Evolutionary conservation across 2,888 invertebrate genomes (phyloP), one percentile per base, ranked within the genome.

Genomic region (Melangyna quadrimaculata): DNA sequence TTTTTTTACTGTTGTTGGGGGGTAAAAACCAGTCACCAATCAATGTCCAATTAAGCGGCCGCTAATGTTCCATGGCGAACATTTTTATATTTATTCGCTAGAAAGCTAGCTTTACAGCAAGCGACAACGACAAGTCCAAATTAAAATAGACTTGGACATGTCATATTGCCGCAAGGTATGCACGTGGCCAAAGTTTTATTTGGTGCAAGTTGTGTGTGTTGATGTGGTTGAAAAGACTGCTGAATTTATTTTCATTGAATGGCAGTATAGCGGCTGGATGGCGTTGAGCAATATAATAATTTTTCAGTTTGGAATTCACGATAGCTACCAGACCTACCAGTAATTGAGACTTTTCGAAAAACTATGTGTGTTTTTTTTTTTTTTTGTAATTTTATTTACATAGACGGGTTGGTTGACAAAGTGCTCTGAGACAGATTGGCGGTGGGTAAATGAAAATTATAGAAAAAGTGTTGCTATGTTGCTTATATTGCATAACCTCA

Each of bases 291-390:
- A 77, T 67, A 45, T 57, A 65, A 43, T 67, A 67, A 67, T 67
- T 45, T 63, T 19, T 43, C 43, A 79, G 51, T 73, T 67, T 67
- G 69, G 59, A 79, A 69, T 69, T 74, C 74, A 69, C 69, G 67
- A 73, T 22, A n/a, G n/a, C n/a, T n/a, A n/a, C n/a, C n/a, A n/a
- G n/a, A n/a, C n/a, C n/a, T n/a, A 17, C 12, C 37, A 29, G 75
- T 70, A 77, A 77, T 81, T 77, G 70, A 77, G 75, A 81, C 67
- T 70, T 80, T 78, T 75, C 32, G 19, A 70, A 70, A 75, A 57
- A 61, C 24, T 43, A 19, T 67, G 37, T 32, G n/a, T 29, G 9
- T 55, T 19, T 3, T 43, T 10, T 43, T n/a, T 61, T 43, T 35
- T 59, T 59, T 6, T 7, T 35, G 24, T 32, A 40, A 22, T 71